A percentile compares a stretch with the other conserved stretches of the same genome.
phyloP scores from a whole-genome alignment of 2,113 vertebrate genomes.

The Lathamus discolor region DNA sequence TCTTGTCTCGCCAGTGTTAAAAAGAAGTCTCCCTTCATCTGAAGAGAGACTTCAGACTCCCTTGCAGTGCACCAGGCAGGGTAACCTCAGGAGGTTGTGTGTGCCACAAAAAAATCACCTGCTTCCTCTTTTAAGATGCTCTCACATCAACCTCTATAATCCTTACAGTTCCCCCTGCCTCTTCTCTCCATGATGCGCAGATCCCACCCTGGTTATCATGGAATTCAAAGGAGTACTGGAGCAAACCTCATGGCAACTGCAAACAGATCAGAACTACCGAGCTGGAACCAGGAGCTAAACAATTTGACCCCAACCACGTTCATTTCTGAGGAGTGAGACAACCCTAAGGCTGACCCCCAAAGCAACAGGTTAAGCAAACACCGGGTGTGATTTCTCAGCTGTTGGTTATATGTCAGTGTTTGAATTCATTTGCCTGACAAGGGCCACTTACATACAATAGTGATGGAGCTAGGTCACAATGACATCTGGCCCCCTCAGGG shows the following conservation, averaged over 20 bases:
- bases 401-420: neutral
- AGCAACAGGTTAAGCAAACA: slow-evolving; percentile 30
- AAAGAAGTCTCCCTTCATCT: neutral
- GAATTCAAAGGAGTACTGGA: neutral
- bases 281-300: neutral
- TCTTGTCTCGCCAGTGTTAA: neutral
- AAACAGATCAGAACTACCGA: neutral
- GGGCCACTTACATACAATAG: neutral
- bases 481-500: neutral
- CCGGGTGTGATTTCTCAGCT: neutral
- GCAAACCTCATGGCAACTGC: neutral
- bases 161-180: neutral
- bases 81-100: neutral
- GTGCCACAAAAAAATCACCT: neutral
- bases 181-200: neutral
- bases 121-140: neutral
- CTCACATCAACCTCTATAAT: neutral
- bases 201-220: neutral
- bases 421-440: neutral
- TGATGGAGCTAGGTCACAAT: slow-evolving; percentile 11
- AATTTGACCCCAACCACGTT: neutral
- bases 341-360: neutral
- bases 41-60: neutral
- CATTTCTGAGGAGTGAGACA: neutral
- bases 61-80: neutral